These are phyloP conservation scores for Euura lappo DNA, from an alignment of 1,140 invertebrate genomes.

Conservation along the genomic window DNA sequence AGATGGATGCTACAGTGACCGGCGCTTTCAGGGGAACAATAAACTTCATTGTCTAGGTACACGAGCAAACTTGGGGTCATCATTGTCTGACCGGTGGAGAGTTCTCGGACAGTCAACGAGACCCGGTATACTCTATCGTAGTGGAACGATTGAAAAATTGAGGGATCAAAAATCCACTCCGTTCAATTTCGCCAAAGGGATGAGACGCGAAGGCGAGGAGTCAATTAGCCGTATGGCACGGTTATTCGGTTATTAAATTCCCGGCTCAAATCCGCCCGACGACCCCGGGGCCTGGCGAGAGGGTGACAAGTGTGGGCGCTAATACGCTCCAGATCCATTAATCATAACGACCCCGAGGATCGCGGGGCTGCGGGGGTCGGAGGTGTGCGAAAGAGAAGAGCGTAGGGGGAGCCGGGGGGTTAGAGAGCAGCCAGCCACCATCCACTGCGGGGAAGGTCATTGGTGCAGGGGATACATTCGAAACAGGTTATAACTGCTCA, in stretches of 20 bases:
- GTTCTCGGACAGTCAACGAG: background rate
- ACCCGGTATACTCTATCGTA: background rate
- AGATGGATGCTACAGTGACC: constrained; percentile 6
- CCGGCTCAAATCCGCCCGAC: constrained; percentile 47
- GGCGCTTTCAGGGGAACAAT: constrained; percentile 43
- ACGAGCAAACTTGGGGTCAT: background rate
- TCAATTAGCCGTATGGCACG: constrained; percentile 47
- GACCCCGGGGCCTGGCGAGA: constrained; percentile 16
- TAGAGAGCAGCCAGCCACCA: background rate
- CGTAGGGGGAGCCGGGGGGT: constrained; percentile 25
- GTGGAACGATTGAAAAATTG: background rate
- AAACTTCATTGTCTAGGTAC: constrained; percentile 35
- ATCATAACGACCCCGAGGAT: constrained; percentile 48
- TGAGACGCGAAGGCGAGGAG: constrained; percentile 24
- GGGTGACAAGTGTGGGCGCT: constrained; percentile 47
- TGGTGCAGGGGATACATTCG: constrained; percentile 4
- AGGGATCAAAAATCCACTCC: background rate
- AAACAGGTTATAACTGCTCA: constrained; percentile 7
- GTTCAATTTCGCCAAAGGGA: background rate
- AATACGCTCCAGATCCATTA: constrained; percentile 54
- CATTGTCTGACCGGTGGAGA: too few relatives aligned
- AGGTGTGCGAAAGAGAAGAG: constrained; percentile 8
- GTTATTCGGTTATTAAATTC: constrained; percentile 50
- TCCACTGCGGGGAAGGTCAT: background rate
- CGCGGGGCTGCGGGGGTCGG: background rate